These are phyloP conservation scores for crab-eating macaque (Macaca fascicularis) DNA, from an alignment of 2,113 vertebrate species.

Conservation along the genomic window T2T-MFA8v1.1 NC_088380.1:175256001-175256500, in stretches of 20 bases:
- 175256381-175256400: too few relatives aligned
- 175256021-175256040: not conserved
- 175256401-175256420: too few relatives aligned
- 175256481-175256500: too few relatives aligned
- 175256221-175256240: not conserved
- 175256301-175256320: too few relatives aligned
- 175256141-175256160: not conserved
- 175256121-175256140: not conserved
- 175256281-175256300: too few relatives aligned
- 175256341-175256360: too few relatives aligned
- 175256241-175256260: not conserved
- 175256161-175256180: not conserved
- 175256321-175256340: too few relatives aligned
- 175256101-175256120: not conserved
- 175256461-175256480: too few relatives aligned
- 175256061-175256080: not conserved
- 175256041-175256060: not conserved
- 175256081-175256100: not conserved
- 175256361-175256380: too few relatives aligned
- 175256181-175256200: not conserved
- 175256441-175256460: too few relatives aligned
- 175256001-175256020: not conserved
- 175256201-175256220: not conserved
- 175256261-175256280: too few relatives aligned
- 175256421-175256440: too few relatives aligned